Evolutionary conservation across 2,113 vertebrate genomes (phyloP), one percentile per base, ranked within the genome.

Genomic region (Chloropsis hardwickii): DNA sequence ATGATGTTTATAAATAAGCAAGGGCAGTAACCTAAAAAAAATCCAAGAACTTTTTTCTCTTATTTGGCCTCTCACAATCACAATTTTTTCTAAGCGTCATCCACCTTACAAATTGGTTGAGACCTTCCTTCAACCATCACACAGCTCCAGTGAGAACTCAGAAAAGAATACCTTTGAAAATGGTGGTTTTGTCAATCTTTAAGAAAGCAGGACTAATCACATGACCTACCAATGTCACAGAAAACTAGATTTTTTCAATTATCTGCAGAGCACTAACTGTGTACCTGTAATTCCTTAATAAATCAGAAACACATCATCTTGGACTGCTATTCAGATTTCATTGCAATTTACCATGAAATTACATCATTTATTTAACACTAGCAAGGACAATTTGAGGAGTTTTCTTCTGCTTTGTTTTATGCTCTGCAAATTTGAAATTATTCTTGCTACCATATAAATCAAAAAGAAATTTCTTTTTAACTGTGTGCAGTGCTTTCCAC

Each of bases 381-480:
- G 33, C 14, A 39, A 42, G 21, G 10, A 62, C 27, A 61, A 66
- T 56, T 58, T 62, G 33, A 53, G 62, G 17, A 61, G 6, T 39
- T 40, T 56, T 66, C 72, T 82, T 12, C 27, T 67, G 7, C 28
- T 56, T 67, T 0, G 0, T 44, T 77, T 37, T 70, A 16, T 58
- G 27, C 22, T 81, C 62, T 56, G 21, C 2, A 45, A 45, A 45
- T 40, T 17, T 56, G 56, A 81, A 83, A 50, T 40, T 2, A 31
- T 29, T 86, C 27, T 61, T 0, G 0, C 15, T 66, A 45, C 13
- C 1, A 1, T 29, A 48, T 35, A 86, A 88, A 73, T 2, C 3
- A 40, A 53, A 61, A 83, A 45, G 6, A 20, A 83, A 66, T 21
- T 77, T 62, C 9, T 5, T 80, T 61, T 25, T 58, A 48, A 24